These are phyloP conservation scores for Melanotaenia trifasciata DNA, from an alignment of 2,797 vertebrate genomes.

Conservation along the genomic window DNA sequence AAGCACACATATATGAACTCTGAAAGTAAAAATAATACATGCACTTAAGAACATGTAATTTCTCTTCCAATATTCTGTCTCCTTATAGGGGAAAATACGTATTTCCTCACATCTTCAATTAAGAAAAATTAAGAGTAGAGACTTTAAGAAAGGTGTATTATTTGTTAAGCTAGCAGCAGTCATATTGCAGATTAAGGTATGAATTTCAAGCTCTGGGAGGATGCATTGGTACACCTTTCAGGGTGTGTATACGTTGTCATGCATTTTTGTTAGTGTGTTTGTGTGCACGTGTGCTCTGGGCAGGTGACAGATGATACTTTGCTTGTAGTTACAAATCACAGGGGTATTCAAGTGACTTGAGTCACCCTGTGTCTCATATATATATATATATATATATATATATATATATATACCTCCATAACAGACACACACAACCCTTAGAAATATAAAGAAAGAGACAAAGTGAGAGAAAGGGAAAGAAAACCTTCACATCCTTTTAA, in stretches of 20 bases:
- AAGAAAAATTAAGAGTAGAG: too few relatives aligned
- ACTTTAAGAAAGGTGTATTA: neutral
- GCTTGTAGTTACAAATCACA: constrained; percentile 71
- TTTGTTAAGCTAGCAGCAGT: neutral
- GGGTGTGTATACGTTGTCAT: neutral
- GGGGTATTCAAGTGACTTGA: constrained; percentile 56
- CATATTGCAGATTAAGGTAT: neutral
- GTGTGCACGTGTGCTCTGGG: neutral
- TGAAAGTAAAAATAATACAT: too few relatives aligned
- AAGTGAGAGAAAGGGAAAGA: constrained; percentile 38
- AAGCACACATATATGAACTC: too few relatives aligned
- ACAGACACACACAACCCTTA: constrained; percentile 28
- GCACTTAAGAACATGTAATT: too few relatives aligned
- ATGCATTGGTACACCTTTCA: neutral
- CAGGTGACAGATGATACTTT: constrained; percentile 71
- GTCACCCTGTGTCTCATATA: constrained; percentile 55
- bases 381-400: constrained; percentile 11
- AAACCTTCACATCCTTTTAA: constrained; percentile 70
- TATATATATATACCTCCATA: neutral
- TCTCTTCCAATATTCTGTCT: too few relatives aligned
- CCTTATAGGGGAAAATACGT: too few relatives aligned
- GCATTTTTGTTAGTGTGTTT: neutral
- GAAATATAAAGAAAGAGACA: constrained; percentile 39
- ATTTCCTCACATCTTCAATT: too few relatives aligned
- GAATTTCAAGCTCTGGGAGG: neutral